Evolutionary conservation across 2,888 invertebrate species (phyloP).

Genomic region (Himalopsyche anomala): DNA sequence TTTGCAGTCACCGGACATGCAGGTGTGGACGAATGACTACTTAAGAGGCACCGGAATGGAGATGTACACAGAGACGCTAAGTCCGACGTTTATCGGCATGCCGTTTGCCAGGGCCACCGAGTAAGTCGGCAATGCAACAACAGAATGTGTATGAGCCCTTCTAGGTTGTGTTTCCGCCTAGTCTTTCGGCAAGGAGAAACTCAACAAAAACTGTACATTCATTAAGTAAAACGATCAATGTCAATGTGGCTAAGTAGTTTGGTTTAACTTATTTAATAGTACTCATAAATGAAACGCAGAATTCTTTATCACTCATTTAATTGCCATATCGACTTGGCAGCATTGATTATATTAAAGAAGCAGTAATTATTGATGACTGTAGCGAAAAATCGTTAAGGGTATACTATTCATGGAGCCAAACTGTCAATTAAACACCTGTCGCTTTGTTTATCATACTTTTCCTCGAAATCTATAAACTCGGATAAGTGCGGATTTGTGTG

Average conservation of each 20-base stretch:
- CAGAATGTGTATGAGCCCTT: slow-evolving; percentile 66
- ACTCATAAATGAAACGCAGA: slow-evolving; percentile 36
- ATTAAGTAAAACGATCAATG: slow-evolving; percentile 4
- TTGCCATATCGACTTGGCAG: slow-evolving; percentile 17
- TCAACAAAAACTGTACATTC: slow-evolving; percentile 23
- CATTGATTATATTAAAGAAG: background rate
- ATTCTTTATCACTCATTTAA: background rate
- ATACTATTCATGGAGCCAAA: no score
- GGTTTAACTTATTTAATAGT: background rate
- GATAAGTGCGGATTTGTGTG: no score
- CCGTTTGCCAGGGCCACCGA: slow-evolving; percentile 98
- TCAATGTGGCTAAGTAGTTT: slow-evolving; percentile 36
- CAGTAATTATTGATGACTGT: slow-evolving; percentile 10
- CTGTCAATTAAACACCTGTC: no score
- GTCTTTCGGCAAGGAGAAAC: slow-evolving; percentile 66
- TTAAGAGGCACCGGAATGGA: slow-evolving; percentile 99
- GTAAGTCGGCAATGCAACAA: slow-evolving; percentile 85
- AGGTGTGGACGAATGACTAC: slow-evolving; percentile 99
- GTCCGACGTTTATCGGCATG: slow-evolving; percentile 98
- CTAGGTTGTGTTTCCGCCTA: slow-evolving; percentile 51
- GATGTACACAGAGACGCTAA: slow-evolving; percentile 99
- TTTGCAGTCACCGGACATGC: slow-evolving; percentile 95
- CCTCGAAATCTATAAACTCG: no score
- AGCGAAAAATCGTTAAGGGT: no score
- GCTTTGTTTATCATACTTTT: no score